Base-by-base conservation (phyloP, 2,888 invertebrate genomes). In the Bugula neritina region DNA sequence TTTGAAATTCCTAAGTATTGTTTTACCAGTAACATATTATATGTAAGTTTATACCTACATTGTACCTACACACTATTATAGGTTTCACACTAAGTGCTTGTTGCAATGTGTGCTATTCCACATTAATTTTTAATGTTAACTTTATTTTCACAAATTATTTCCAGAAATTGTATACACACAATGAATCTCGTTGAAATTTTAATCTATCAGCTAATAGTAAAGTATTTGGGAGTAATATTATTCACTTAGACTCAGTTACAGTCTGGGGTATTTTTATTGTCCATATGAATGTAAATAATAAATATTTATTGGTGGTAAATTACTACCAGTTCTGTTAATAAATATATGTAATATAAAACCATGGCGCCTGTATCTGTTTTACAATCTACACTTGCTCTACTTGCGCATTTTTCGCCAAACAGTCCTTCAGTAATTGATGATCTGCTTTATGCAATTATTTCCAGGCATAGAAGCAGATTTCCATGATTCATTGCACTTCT, bases 281-380 rank as follows among this genome's bases (percentile, higher is more conserved):
- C 57, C 27, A 27, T 27, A 57, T 57, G 57, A 57, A 25, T 57
- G 57, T 57, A 57, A 57, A 57, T 57, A 57, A 57, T 10, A n/a
- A 57, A 57, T 57, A 57, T 57, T 57, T 57, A 57, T 57, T 57
- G 57, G 23, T 57, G 57, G 13, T 57, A 25, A 5, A 5, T 57
- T 25, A 25, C 27, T 27, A 3, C 23, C 3, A 21, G 3, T 57
- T 57, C 57, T 57, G 27, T 57, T 57, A 43, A 43, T 43, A 43
- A 43, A 17, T 17, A 43, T 17, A 5, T 10, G 43, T 43, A 43
- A 43, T 43, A 5, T 43, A 17, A 17, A 10, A 43, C 5, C 17
- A 43, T 43, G 17, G 43, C 5, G 17, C n/a, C n/a, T n/a, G 17
- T 43, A 43, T 43, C 43, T 43, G 43, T 43, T 10, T 43, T 10